These are phyloP conservation scores for Rhinoraja longicauda DNA, from an alignment of 2,797 vertebrate species.

Conservation along the genomic window DNA sequence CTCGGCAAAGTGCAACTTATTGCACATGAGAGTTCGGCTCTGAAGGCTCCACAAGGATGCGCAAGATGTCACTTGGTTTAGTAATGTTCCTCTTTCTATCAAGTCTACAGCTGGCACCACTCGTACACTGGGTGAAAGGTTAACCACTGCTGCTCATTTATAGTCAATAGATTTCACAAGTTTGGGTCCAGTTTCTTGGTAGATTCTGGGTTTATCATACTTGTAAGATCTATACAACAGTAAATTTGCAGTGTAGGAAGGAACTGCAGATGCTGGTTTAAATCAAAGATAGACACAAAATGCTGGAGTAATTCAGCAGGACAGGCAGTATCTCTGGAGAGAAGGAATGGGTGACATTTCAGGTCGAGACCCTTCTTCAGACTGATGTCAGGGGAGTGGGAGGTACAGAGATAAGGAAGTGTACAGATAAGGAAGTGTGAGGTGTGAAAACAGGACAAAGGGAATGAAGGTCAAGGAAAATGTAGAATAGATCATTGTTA, in stretches of 20 bases:
- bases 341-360: too few species aligned
- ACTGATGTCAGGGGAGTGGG: too few species aligned
- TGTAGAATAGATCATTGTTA: too few species aligned
- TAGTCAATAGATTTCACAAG: neutral
- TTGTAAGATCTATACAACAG: neutral
- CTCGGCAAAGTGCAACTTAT: constrained; percentile 8
- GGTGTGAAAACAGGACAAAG: too few species aligned
- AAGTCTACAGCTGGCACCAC: neutral
- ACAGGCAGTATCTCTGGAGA: too few species aligned
- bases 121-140: neutral
- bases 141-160: neutral
- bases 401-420: too few species aligned
- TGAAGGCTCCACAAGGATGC: neutral
- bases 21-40: neutral
- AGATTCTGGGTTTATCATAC: neutral
- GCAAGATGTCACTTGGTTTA: neutral
- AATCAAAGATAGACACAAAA: too few species aligned
- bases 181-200: neutral
- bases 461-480: too few species aligned
- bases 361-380: too few species aligned
- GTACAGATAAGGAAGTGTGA: too few species aligned
- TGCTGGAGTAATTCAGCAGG: too few species aligned
- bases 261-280: too few species aligned
- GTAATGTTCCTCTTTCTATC: neutral
- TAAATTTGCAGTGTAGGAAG: neutral